Conservation (phyloP, 23 tunicate genomes). For the Botrylloides violaceus region DNA sequence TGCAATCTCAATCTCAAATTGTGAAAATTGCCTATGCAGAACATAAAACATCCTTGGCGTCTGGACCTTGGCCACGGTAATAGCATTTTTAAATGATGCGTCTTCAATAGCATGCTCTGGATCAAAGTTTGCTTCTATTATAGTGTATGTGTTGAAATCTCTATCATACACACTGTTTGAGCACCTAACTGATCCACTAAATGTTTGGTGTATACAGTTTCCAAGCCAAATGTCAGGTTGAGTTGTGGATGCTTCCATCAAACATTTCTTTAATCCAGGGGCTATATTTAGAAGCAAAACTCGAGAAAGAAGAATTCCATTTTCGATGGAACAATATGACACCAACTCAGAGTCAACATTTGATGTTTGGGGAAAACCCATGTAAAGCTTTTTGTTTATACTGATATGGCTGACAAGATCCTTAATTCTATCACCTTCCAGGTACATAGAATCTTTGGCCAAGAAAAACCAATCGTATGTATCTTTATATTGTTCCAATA, state of each 20-base stretch:
- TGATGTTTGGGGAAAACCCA: constrained; percentile 56
- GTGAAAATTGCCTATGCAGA: constrained; percentile 79
- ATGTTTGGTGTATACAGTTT: constrained; percentile 66
- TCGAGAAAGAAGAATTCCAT: constrained; percentile 80
- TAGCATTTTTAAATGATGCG: constrained; percentile 47
- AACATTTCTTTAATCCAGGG: constrained; percentile 30
- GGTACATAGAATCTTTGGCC: constrained; percentile 56
- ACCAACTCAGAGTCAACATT: constrained; percentile 32
- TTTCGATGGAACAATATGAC: constrained; percentile 53
- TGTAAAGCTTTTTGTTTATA: constrained; percentile 81
- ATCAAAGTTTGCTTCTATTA: constrained; percentile 35
- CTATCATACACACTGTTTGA: constrained; percentile 48
- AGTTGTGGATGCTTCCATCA: constrained; percentile 5
- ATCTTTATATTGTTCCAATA: constrained; percentile 26
- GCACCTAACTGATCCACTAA: constrained; percentile 83
- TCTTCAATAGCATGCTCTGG: constrained; percentile 32
- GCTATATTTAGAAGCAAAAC: constrained; percentile 48
- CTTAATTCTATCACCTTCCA: constrained; percentile 64
- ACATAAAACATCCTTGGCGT: constrained; percentile 56
- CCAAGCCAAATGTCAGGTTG: constrained; percentile 76
- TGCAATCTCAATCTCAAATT: constrained; percentile 83
- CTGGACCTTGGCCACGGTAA: constrained; percentile 59
- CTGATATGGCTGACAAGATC: constrained; percentile 83
- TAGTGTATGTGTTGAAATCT: background rate
- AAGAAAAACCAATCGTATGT: constrained; percentile 94